Evolutionary conservation across 1,140 invertebrate species (phyloP).

Genomic region (Papilio machaon): DNA sequence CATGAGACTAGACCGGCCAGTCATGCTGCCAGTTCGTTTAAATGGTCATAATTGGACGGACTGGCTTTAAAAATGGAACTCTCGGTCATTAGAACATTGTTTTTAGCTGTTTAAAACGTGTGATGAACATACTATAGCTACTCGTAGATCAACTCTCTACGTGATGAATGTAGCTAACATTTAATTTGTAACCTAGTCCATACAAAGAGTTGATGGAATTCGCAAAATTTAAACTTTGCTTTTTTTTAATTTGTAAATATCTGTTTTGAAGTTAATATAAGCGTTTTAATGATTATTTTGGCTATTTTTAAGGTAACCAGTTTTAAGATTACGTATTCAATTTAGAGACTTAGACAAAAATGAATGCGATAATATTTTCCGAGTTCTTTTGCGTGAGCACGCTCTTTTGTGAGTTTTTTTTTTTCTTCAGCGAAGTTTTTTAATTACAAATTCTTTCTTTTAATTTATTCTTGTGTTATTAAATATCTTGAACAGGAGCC

Average conservation of each 20-base stretch:
- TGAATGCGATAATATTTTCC: too few species aligned
- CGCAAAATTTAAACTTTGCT: background rate
- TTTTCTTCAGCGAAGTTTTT: background rate
- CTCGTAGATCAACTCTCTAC: background rate
- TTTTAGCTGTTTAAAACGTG: slow-evolving; percentile 53
- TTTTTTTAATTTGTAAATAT: background rate
- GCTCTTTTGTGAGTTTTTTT: background rate
- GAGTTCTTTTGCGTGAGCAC: too few species aligned
- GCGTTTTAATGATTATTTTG: too few species aligned
- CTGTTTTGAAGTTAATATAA: slow-evolving; percentile 11
- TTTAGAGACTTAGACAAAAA: too few species aligned
- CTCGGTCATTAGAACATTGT: slow-evolving; percentile 67
- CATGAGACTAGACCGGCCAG: slow-evolving; percentile 63
- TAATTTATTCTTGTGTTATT: slow-evolving; percentile 26
- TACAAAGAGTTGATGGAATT: background rate
- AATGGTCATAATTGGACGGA: slow-evolving; percentile 77
- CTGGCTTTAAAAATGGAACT: slow-evolving; percentile 64
- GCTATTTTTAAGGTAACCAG: too few species aligned
- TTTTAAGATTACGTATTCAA: too few species aligned
- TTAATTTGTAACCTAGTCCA: slow-evolving; percentile 28
- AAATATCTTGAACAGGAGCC: slow-evolving; percentile 44
- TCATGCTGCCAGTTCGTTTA: slow-evolving; percentile 71
- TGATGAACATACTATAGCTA: background rate
- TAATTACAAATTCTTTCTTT: slow-evolving; percentile 24
- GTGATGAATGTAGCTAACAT: slow-evolving; percentile 40